Conservation (phyloP, 2,888 invertebrate genomes). For the Eristalis arbustorum region DNA sequence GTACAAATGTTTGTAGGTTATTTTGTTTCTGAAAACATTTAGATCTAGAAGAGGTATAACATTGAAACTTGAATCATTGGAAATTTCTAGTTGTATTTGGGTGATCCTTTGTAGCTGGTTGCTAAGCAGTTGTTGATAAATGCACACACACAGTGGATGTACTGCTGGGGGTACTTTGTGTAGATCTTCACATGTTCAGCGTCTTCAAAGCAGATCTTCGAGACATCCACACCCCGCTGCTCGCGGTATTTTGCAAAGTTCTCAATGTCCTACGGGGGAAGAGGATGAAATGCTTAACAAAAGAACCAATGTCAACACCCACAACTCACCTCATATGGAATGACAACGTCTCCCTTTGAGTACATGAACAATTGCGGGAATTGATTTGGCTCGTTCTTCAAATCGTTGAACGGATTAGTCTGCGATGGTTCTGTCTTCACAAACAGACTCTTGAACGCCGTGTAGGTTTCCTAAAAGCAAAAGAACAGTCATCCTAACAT, state of each 20-base stretch:
- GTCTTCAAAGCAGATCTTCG: conserved; percentile 84
- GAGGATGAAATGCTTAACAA: too few species aligned
- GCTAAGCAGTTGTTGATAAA: conserved; percentile 83
- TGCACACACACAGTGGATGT: conserved; percentile 83
- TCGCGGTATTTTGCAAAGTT: conserved; percentile 83
- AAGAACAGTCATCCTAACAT: too few species aligned
- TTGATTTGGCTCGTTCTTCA: conserved; percentile 83
- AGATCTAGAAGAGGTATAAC: conserved; percentile 56
- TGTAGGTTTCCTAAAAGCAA: conserved; percentile 77
- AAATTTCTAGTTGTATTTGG: conserved; percentile 53
- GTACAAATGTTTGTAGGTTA: neutral
- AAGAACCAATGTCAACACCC: too few species aligned
- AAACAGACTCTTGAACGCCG: conserved; percentile 79
- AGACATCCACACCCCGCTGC: conserved; percentile 83
- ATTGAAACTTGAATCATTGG: neutral
- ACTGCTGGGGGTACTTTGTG: conserved; percentile 83
- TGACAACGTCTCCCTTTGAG: conserved; percentile 86
- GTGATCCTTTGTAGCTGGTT: conserved; percentile 60
- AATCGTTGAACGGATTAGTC: conserved; percentile 83
- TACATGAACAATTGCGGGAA: conserved; percentile 88
- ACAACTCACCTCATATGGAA: conserved; percentile 82
- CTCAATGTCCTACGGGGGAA: conserved; percentile 83
- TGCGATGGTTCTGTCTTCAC: conserved; percentile 79
- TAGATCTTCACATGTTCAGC: conserved; percentile 89
- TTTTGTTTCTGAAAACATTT: conserved; percentile 20